phyloP scores from a whole-genome alignment of 1,140 invertebrate genomes.

The Phymastichus coffea region DNA sequence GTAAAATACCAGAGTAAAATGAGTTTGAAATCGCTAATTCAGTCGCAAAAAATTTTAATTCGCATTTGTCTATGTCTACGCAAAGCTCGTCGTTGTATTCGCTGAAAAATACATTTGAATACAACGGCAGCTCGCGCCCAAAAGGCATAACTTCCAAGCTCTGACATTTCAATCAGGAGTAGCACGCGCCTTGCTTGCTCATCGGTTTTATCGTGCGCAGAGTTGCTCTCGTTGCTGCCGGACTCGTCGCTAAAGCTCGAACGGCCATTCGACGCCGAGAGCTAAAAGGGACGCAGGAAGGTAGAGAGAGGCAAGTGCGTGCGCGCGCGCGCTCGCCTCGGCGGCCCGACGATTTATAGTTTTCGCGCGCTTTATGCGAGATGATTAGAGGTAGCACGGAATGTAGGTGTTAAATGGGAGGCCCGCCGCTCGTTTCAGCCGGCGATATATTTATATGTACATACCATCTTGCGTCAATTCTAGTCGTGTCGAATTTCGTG shows the following conservation, averaged over 20 bases:
- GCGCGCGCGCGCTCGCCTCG: background rate
- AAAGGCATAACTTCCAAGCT: slow-evolving; percentile 40
- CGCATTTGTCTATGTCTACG: no score
- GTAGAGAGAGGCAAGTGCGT: no score
- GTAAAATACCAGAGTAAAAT: no score
- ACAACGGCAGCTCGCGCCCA: no score
- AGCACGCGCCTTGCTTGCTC: slow-evolving; percentile 29
- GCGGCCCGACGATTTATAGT: slow-evolving; percentile 27
- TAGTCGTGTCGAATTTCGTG: background rate
- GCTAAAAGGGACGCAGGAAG: background rate
- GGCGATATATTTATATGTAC: no score
- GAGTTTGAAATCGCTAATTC: no score
- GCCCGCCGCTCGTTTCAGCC: background rate
- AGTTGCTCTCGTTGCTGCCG: slow-evolving; percentile 8
- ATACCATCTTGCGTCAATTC: no score
- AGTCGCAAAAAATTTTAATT: no score
- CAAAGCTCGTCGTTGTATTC: no score
- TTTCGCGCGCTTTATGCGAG: slow-evolving; percentile 15
- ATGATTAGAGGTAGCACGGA: slow-evolving; percentile 8
- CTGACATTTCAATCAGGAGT: slow-evolving; percentile 48
- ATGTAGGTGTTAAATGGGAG: slow-evolving; percentile 8
- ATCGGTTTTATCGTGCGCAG: slow-evolving; percentile 31
- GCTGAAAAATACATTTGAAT: no score
- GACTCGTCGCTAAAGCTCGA: slow-evolving; percentile 20
- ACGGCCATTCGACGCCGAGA: background rate